Base-by-base conservation (phyloP, 2,888 invertebrate genomes). In the Rotaria magnacalcarata region DNA sequence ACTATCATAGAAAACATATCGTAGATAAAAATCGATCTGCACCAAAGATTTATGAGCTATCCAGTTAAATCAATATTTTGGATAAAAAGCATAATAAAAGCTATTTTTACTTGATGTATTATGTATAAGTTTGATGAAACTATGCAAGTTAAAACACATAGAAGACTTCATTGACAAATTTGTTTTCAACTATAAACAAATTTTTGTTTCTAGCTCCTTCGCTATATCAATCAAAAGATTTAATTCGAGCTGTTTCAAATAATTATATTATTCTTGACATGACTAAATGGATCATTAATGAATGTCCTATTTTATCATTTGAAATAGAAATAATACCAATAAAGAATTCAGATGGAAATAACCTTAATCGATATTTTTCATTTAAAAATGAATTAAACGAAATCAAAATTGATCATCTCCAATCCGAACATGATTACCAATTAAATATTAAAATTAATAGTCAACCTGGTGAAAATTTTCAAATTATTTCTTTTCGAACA, bases 201-300 rank as follows among this genome's bases (percentile, higher is more conserved):
- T 50, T 50, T 50, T 50, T 14, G 34, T 80, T n/a, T 80, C n/a
- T 47, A 80, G 80, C 47, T 47, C 80, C 80, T 10, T n/a, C 24
- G 10, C 10, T 47, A 24, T 19, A 11, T 24, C 14, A 80, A 24
- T 19, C 43, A 14, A 41, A 24, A 24, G n/a, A 80, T 43, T n/a
- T 80, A 24, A 3, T 80, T 47, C 24, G 47, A 80, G n/a, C 47
- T n/a, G 16, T 80, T 14, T 43, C 43, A n/a, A n/a, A 80, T 47
- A 7, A 43, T 47, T 47, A 80, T 47, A 47, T 80, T 3, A n/a
- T 47, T 5, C 14, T 80, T 11, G 47, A 80, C 34, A 47, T 80
- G 47, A n/a, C 80, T 19, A 47, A 47, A 47, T 80, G 80, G 80
- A 80, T 80, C n/a, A n/a, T 47, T 24, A 24, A 80, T 80, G 47